Evolutionary conservation across 1,140 invertebrate species (phyloP), one percentile per base, ranked within the genome.

Genomic region (Nixonia krombeini): DNA sequence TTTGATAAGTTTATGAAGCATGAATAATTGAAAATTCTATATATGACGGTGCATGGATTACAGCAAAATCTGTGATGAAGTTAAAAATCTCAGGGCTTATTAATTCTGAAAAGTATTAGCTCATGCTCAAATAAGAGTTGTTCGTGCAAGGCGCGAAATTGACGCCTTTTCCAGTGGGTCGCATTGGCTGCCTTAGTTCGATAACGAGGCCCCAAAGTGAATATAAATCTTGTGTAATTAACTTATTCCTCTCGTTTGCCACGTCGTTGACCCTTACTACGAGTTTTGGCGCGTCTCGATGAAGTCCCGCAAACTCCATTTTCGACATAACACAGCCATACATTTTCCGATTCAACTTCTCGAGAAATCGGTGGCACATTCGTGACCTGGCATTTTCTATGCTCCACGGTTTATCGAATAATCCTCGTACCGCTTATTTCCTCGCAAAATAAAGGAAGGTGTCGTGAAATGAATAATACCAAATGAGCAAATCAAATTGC

Each of bases 141-240:
- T 5, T 31, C 4, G 13, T 9, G 42, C 9, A 18, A 16, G n/a
- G 45, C 16, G 29, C 4, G 35, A 40, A 50, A 59, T 23, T n/a
- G 41, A 33, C 41, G 5, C 16, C 21, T 47, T 57, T 35, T 2
- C 7, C 10, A 13, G n/a, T 5, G 10, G n/a, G n/a, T 35, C 29
- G 3, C 29, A 31, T 31, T 46, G 28, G 37, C 16, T 23, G 17
- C 15, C 12, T 31, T 3, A 26, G 13, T 21, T 51, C 45, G 50
- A 59, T 63, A 69, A 59, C 55, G 28, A 50, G 63, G 49, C 45
- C 55, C 31, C 38, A 35, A 38, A 52, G 38, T 57, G 55, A 58
- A 55, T 59, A 63, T 69, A 63, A 69, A 69, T 69, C 56, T 37
- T 49, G 13, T 13, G 37, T 55, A 61, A 68, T 63, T 63, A 69